These are phyloP conservation scores for Cacatua alba DNA, from an alignment of 2,113 vertebrate genomes.

Conservation along the genomic window DNA sequence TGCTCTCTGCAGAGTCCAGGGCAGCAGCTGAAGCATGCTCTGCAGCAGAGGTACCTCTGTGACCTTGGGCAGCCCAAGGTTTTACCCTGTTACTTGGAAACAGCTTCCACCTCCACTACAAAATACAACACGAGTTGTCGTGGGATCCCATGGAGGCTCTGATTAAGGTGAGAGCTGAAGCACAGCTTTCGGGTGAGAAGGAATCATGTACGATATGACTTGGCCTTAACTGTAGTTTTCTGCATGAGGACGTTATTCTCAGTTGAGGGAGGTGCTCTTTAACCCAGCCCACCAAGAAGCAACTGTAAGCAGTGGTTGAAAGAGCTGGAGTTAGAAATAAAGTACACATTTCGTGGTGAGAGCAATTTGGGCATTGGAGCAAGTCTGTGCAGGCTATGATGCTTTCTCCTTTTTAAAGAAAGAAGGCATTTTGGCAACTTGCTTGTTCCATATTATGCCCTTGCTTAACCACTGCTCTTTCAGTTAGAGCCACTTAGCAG, in stretches of 20 bases:
- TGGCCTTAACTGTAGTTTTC: background rate
- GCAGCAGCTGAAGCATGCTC: background rate
- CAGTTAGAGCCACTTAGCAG: background rate
- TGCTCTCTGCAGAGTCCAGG: background rate
- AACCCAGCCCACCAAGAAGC: background rate
- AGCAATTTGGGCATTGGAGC: background rate
- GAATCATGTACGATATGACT: background rate
- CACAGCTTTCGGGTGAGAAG: background rate
- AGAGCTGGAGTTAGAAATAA: slow-evolving; percentile 14
- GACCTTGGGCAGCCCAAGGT: slow-evolving; percentile 2
- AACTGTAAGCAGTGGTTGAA: background rate
- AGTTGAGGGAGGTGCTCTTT: background rate
- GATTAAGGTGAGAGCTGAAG: background rate
- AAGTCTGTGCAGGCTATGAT: background rate
- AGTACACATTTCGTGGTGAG: background rate
- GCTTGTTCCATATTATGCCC: background rate
- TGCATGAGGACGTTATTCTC: background rate
- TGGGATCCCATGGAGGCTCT: background rate
- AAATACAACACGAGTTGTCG: background rate
- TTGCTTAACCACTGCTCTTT: background rate
- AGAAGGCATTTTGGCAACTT: background rate
- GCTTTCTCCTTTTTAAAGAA: slow-evolving; percentile 5
- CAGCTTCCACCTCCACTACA: background rate
- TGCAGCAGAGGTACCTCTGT: background rate
- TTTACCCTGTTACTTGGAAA: slow-evolving; percentile 1